Evolutionary conservation across 2,113 vertebrate species (phyloP).

Genomic region (Daphoenositta chrysoptera): DNA sequence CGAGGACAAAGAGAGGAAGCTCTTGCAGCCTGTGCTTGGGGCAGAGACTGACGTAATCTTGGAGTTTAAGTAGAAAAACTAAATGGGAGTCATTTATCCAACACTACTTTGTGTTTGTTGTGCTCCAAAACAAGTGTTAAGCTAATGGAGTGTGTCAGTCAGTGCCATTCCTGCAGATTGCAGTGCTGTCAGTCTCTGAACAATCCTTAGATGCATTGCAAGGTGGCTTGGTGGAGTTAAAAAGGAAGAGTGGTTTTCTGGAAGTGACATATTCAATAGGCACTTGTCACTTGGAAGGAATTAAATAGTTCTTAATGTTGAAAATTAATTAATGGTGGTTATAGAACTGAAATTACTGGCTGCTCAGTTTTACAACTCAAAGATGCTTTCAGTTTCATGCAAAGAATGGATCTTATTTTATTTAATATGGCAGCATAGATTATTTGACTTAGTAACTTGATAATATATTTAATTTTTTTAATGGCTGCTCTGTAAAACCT

Average conservation of each 20-base stretch:
- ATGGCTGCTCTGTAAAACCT: not conserved
- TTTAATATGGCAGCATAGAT: not conserved
- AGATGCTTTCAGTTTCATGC: not conserved
- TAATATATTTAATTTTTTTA: not conserved
- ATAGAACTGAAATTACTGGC: not conserved
- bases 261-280: not conserved
- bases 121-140: not conserved
- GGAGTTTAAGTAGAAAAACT: not conserved
- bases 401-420: not conserved
- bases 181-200: not conserved
- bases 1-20: constrained; percentile 35
- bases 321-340: not conserved
- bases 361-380: not conserved
- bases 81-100: not conserved
- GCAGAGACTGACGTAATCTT: not conserved
- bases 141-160: not conserved
- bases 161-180: not conserved
- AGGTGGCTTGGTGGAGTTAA: not conserved
- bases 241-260: not conserved
- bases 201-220: not conserved
- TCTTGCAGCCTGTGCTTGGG: not conserved
- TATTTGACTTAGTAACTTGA: not conserved
- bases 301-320: not conserved
- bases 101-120: not conserved
- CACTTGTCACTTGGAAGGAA: not conserved